Conservation (phyloP, 2,888 invertebrate genomes). For the Notodonta ziczac region DNA sequence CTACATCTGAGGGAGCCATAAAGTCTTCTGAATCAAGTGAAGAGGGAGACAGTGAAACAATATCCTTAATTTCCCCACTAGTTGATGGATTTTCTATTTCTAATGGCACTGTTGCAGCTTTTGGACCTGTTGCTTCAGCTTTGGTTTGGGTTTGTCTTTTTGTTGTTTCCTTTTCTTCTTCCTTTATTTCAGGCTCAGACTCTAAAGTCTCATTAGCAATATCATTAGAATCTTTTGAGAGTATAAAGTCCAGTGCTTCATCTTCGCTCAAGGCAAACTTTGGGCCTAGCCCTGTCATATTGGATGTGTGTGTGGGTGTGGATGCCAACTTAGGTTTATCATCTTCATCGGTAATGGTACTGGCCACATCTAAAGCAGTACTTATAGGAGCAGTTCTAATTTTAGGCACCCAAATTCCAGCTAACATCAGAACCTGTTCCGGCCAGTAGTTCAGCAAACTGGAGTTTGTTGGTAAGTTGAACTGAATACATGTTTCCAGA, state of each 20-base stretch:
- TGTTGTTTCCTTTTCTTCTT: slow-evolving; percentile 25
- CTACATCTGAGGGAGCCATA: slow-evolving; percentile 58
- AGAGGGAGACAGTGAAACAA: slow-evolving; percentile 55
- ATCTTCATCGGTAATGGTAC: slow-evolving; percentile 82
- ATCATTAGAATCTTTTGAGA: slow-evolving; percentile 78
- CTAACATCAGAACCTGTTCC: slow-evolving; percentile 91
- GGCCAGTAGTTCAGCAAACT: slow-evolving; percentile 96
- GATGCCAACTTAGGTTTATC: slow-evolving; percentile 67
- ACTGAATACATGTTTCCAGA: slow-evolving; percentile 89
- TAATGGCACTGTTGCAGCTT: slow-evolving; percentile 30
- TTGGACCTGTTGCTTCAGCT: slow-evolving; percentile 8
- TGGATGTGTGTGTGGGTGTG: slow-evolving; percentile 63
- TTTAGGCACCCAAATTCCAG: slow-evolving; percentile 94
- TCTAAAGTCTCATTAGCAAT: slow-evolving; percentile 37
- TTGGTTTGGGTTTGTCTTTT: slow-evolving; percentile 13
- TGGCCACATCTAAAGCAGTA: slow-evolving; percentile 91
- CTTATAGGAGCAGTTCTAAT: slow-evolving; percentile 90
- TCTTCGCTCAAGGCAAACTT: slow-evolving; percentile 87
- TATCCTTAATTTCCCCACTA: slow-evolving; percentile 55
- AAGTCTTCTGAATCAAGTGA: slow-evolving; percentile 67
- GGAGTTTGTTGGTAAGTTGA: slow-evolving; percentile 92
- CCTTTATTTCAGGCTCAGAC: slow-evolving; percentile 28
- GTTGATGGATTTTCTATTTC: slow-evolving; percentile 63
- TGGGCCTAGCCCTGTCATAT: slow-evolving; percentile 73
- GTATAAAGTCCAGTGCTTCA: slow-evolving; percentile 88